Percentiles rank a stretch among this genome's conserved stretches.
phyloP scores from a whole-genome alignment of 2,888 invertebrate genomes.

The Lamellibrachia columna region DNA sequence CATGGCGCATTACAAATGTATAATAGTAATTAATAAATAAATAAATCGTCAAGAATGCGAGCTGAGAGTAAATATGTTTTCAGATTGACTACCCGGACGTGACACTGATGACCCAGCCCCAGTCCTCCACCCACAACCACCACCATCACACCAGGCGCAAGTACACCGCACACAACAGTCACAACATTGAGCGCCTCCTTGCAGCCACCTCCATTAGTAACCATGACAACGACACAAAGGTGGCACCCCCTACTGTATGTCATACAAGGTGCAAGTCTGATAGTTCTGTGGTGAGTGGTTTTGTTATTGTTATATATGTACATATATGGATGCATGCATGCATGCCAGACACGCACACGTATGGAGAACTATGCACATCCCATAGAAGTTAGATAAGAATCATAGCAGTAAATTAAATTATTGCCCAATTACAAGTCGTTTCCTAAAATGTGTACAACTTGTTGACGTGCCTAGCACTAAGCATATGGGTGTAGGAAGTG shows the following conservation, averaged over 20 bases:
- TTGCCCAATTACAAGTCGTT: too few relatives aligned
- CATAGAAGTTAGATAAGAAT: too few relatives aligned
- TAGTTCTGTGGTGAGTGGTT: background rate
- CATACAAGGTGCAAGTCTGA: conserved; percentile 41
- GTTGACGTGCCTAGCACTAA: too few relatives aligned
- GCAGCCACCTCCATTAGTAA: conserved; percentile 34
- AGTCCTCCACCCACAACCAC: conserved; percentile 38
- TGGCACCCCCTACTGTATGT: conserved; percentile 65
- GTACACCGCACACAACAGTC: background rate
- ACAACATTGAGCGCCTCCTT: background rate
- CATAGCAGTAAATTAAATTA: too few relatives aligned
- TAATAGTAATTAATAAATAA: background rate
- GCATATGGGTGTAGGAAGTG: too few relatives aligned
- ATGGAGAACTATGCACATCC: too few relatives aligned
- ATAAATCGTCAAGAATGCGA: background rate
- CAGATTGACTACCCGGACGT: conserved; percentile 80
- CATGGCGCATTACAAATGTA: background rate
- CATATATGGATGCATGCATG: background rate
- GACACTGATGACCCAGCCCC: conserved; percentile 51
- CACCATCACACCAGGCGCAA: conserved; percentile 13
- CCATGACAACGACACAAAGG: conserved; percentile 53
- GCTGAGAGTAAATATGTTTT: conserved; percentile 48
- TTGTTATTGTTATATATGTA: too few relatives aligned
- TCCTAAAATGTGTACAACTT: too few relatives aligned
- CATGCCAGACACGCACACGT: background rate